Base-by-base conservation (phyloP, 2,888 invertebrate genomes). In the Drosophila atroscutellata region DNA sequence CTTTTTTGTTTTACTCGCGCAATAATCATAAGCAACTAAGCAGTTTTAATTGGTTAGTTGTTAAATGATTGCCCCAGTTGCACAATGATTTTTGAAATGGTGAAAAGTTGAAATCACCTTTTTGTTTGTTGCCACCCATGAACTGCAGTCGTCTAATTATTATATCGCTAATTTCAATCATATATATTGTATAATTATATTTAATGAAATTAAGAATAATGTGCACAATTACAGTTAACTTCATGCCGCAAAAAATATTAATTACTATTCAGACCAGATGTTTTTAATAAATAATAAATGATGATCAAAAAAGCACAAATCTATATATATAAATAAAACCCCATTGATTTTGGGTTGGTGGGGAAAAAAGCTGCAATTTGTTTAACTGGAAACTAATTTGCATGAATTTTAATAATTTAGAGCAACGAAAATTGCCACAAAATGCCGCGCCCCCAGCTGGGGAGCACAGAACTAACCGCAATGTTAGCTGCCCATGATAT, bases 321-420 rank as follows among this genome's bases (percentile, higher is more conserved):
- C 20, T 30, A 42, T 39, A 34, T 18, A 51, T 18, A 24, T n/a
- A 26, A 24, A 56, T 57, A 66, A 67, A 45, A 61, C 39, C 52
- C 5, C n/a, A n/a, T 54, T 51, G 32, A 49, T 60, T 56, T 60
- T 3, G 49, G 30, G 39, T 52, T 34, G 11, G 3, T 11, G 20
- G 24, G 50, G 52, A 55, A 69, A 72, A 55, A 39, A 24, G 52
- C 26, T 37, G 15, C 56, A 70, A 73, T 81, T 74, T 72, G 72
- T 73, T 72, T 51, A 54, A 24, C 64, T 69, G 75, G 34, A 84
- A 81, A 79, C 71, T 66, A 86, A 84, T 84, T 83, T 79, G 72
- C 73, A 83, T 72, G 42, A 59, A 69, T 83, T 84, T 84, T 59
- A 81, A 79, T 86, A 77, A 86, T 86, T 84, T 56, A 67, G 54